Conservation (phyloP, 2,888 invertebrate species). For the Agrypnus murinus region DNA sequence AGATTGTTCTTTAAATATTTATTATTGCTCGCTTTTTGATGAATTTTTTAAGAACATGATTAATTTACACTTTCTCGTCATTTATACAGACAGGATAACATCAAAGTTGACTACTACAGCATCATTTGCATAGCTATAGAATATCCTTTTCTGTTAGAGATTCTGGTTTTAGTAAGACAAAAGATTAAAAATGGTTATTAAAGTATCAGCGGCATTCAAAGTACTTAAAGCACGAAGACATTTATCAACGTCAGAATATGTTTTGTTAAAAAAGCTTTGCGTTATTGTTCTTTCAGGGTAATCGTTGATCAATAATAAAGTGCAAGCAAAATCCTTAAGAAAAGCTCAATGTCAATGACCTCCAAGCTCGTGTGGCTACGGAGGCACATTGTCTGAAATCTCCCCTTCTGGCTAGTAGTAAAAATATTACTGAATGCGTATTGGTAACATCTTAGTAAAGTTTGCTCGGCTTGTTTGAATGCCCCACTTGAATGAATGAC, state of each 20-base stretch:
- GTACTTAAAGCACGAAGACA: constrained; percentile 17
- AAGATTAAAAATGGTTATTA: constrained; percentile 2
- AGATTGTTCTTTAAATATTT: too few species aligned
- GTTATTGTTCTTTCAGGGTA: constrained; percentile 15
- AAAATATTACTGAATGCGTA: constrained; percentile 35
- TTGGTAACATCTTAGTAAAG: constrained; percentile 21
- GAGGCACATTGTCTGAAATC: constrained; percentile 49
- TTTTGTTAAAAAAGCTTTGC: constrained; percentile 33
- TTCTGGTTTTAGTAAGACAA: not conserved
- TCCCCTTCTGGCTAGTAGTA: constrained; percentile 33
- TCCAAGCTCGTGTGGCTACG: constrained; percentile 26
- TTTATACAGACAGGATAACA: not conserved
- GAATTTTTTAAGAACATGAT: too few species aligned
- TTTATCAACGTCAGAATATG: constrained; percentile 38
- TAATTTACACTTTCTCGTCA: too few species aligned
- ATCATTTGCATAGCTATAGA: not conserved
- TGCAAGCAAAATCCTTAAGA: constrained; percentile 32
- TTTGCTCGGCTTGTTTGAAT: constrained; percentile 7
- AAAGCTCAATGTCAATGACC: constrained; percentile 44
- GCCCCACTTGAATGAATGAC: not conserved
- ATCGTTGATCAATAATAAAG: constrained; percentile 29
- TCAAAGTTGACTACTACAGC: constrained; percentile 18
- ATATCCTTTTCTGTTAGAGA: not conserved
- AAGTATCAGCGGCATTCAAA: constrained; percentile 15
- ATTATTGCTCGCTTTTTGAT: too few species aligned